Conservation (phyloP, 2,888 invertebrate genomes). For the Aethes cnicana region DNA sequence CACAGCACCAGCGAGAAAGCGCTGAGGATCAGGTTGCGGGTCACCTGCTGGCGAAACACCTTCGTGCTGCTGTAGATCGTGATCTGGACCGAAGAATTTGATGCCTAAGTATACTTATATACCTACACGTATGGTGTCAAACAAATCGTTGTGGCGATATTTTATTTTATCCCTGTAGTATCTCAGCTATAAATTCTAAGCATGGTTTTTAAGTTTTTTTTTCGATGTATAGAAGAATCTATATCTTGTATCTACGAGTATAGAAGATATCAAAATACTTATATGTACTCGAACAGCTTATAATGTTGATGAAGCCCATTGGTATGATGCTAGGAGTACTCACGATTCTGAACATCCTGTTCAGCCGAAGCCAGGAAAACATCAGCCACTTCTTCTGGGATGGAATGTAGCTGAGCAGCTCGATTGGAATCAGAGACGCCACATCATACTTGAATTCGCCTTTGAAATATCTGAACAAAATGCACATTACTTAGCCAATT, state of each 20-base stretch:
- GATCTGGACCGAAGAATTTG: conserved; percentile 40
- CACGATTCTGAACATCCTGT: conserved; percentile 52
- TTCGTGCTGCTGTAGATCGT: conserved; percentile 56
- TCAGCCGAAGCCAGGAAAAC: conserved; percentile 60
- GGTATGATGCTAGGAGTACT: too few species aligned
- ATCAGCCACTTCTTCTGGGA: too few species aligned
- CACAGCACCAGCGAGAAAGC: conserved; percentile 56
- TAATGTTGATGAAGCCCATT: too few species aligned
- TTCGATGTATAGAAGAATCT: too few species aligned
- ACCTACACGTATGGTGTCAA: not conserved
- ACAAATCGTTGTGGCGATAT: too few species aligned
- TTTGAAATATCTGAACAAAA: conserved; percentile 50
- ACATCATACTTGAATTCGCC: conserved; percentile 58
- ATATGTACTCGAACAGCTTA: too few species aligned
- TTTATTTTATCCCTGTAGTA: too few species aligned
- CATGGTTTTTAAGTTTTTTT: too few species aligned
- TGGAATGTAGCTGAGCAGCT: conserved; percentile 47
- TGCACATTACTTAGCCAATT: not conserved
- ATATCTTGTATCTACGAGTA: too few species aligned
- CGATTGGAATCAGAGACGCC: conserved; percentile 57
- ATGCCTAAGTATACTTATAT: not conserved
- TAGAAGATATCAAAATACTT: too few species aligned
- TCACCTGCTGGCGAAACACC: conserved; percentile 49
- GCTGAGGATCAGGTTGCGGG: conserved; percentile 52
- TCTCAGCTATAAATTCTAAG: too few species aligned